Percentiles rank a stretch among this genome's conserved stretches.
Conservation (phyloP, 2,888 invertebrate genomes). For the Epirrita christyi region DNA sequence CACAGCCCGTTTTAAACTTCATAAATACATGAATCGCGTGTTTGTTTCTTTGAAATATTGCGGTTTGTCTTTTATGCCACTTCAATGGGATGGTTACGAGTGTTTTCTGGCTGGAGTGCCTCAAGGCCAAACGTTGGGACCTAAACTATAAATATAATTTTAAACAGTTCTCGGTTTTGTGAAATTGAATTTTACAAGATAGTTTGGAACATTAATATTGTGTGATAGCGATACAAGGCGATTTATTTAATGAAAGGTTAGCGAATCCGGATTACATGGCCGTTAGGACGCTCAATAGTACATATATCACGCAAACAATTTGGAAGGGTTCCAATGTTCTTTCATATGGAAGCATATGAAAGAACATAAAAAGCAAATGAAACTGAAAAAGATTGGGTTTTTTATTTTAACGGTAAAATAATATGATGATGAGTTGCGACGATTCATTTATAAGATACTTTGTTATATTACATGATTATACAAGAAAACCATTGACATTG, state of each 20-base stretch:
- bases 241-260: slow-evolving; percentile 63
- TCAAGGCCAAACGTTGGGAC: slow-evolving; percentile 44
- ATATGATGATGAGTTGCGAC: slow-evolving; percentile 28
- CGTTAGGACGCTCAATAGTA: slow-evolving; percentile 44
- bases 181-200: slow-evolving; percentile 19
- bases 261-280: slow-evolving; percentile 55
- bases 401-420: slow-evolving; percentile 38
- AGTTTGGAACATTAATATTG: slow-evolving; percentile 35
- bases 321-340: slow-evolving; percentile 67
- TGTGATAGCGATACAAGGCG: slow-evolving; percentile 41
- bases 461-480: slow-evolving; percentile 8
- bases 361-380: slow-evolving; percentile 41
- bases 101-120: slow-evolving; percentile 37
- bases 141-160: slow-evolving; percentile 29
- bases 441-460: slow-evolving; percentile 22
- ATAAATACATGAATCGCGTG: slow-evolving; percentile 39
- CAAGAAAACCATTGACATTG: slow-evolving; percentile 8
- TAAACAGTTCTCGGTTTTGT: slow-evolving; percentile 18
- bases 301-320: slow-evolving; percentile 67
- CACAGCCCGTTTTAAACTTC: slow-evolving; percentile 40
- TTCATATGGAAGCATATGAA: slow-evolving; percentile 45
- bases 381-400: slow-evolving; percentile 42
- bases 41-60: slow-evolving; percentile 39
- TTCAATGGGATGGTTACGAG: slow-evolving; percentile 41
- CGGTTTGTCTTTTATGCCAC: slow-evolving; percentile 38